phyloP scores from a whole-genome alignment of 2,113 vertebrate genomes.

The Leucoraja erinaceus region DNA sequence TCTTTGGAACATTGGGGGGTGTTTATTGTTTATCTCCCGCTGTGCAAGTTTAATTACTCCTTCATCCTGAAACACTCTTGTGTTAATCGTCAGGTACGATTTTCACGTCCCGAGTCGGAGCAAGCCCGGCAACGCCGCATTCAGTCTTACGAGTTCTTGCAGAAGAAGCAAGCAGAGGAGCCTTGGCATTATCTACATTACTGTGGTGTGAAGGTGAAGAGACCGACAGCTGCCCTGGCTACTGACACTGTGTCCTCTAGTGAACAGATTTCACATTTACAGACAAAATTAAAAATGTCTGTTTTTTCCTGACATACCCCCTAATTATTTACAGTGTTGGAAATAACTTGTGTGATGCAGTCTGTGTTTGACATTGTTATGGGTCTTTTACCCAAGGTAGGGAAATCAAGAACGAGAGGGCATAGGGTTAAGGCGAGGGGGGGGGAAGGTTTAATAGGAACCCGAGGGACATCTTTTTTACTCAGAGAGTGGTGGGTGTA shows the following conservation, averaged over 20 bases:
- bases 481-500: too few relatives aligned
- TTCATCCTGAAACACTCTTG: background rate
- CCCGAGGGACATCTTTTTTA: too few relatives aligned
- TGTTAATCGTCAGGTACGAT: conserved; percentile 70
- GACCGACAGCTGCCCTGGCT: background rate
- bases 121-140: conserved; percentile 86
- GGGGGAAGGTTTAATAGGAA: too few relatives aligned
- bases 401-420: too few relatives aligned
- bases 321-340: background rate
- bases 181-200: conserved; percentile 89
- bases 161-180: conserved; percentile 94
- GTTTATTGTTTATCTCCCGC: background rate
- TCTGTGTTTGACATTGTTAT: too few relatives aligned
- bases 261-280: background rate
- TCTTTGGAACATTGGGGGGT: background rate
- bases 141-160: conserved; percentile 92
- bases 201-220: conserved; percentile 66
- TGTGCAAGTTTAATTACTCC: too few relatives aligned
- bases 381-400: too few relatives aligned
- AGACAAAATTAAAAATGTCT: background rate
- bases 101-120: conserved; percentile 85
- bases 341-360: background rate
- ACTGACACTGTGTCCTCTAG: background rate
- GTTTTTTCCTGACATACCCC: background rate
- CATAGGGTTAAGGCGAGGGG: too few relatives aligned